Base-by-base conservation (phyloP, 2,113 vertebrate species). In the Kobus ellipsiprymnus region DNA sequence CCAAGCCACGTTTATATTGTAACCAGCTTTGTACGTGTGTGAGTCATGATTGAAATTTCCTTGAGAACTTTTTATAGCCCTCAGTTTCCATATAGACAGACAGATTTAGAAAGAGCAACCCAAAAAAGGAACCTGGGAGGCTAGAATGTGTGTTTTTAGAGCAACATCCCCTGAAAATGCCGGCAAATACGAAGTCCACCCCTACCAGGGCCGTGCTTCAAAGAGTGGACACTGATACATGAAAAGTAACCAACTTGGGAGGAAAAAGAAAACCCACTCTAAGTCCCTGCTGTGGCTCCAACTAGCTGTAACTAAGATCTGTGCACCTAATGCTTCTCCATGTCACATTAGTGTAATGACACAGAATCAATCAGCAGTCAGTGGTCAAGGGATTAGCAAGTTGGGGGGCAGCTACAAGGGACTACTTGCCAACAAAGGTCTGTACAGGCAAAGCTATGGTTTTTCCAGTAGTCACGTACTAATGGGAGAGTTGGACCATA, bases 141-240 rank as follows among this genome's bases (percentile, higher is more conserved):
- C 59, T 64, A 85, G 52, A 92, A 74, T 40, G 16, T n/a, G 21
- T 81, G 36, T 27, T 48, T 90, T 95, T 90, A 62, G 80, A 92
- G n/a, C 52, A 74, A 19, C 36, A 3, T 59, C 29, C 86, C 29
- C n/a, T 83, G 60, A 59, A 27, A 27, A 67, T 14, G 21, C 40
- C 1, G 44, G 52, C 59, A 87, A 44, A 59, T 46, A 27, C 6
- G 5, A 3, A 50, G 62, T 36, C 57, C 19, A 59, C 12, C 46
- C 11, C 54, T n/a, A 29, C 5, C 0, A 0, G 0, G 16, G 50
- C 55, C 0, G 0, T 23, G 25, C 30, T 50, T 62, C 57, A 44
- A 40, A n/a, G 78, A 7, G 11, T 21, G 64, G 81, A 16, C 40
- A 33, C 3, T 67, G 13, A 16, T n/a, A 19, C 3, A 5, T 64